A percentile compares a stretch with the other conserved stretches of the same genome.
These are phyloP conservation scores for Loris lydekkerianus DNA, from an alignment of 2,797 vertebrate species.

Conservation along the genomic window DNA sequence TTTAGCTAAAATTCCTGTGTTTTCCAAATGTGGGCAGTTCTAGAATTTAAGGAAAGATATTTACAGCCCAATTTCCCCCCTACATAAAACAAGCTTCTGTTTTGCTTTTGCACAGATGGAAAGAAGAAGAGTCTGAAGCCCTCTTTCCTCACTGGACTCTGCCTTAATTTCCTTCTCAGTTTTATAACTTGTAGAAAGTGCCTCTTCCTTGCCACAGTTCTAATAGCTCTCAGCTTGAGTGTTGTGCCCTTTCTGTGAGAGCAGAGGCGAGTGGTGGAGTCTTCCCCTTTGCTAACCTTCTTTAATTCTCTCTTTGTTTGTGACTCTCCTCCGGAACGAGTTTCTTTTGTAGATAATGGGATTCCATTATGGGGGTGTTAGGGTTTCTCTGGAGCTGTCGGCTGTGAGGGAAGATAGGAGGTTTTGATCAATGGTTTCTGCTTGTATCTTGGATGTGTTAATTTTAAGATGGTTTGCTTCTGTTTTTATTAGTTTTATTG, in stretches of 20 bases:
- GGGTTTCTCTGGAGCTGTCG: conserved; percentile 41
- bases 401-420: conserved; percentile 65
- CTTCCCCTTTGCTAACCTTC: conserved; percentile 1
- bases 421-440: conserved; percentile 77
- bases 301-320: conserved; percentile 56
- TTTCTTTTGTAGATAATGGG: conserved; percentile 78
- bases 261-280: neutral
- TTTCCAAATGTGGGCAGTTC: conserved; percentile 26
- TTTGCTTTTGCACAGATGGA: conserved; percentile 4
- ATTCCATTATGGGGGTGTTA: conserved; percentile 69
- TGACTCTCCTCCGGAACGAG: conserved; percentile 48
- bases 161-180: neutral
- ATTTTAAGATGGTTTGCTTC: conserved; percentile 74
- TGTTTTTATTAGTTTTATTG: conserved; percentile 69
- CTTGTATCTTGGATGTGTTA: conserved; percentile 73
- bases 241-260: neutral
- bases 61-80: conserved; percentile 21
- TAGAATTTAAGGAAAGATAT: conserved; percentile 44
- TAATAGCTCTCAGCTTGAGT: neutral
- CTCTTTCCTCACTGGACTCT: neutral
- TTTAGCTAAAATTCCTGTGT: conserved; percentile 36
- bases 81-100: neutral
- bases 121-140: neutral
- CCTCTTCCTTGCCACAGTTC: neutral
- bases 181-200: neutral